Percentiles rank a stretch among this genome's conserved stretches.
Evolutionary conservation across 53 echinoderm and acorn worm species (phyloP).

Genomic region (Hippasteria phrygiana): DNA sequence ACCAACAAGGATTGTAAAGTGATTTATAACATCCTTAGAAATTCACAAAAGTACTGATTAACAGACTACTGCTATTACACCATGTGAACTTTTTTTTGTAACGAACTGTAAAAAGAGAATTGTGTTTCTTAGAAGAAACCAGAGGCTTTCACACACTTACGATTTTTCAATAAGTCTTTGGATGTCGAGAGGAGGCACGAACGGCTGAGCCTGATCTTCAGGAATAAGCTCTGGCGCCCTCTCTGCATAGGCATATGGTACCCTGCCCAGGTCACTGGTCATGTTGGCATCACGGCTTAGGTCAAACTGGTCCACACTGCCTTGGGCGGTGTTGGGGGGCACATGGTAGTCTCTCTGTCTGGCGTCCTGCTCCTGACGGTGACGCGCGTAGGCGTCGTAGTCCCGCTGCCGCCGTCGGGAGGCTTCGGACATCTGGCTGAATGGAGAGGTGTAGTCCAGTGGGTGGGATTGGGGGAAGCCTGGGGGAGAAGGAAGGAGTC

Average conservation of each 20-base stretch:
- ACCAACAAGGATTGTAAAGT: background rate
- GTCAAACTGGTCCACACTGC: slow-evolving; percentile 65
- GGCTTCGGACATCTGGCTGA: slow-evolving; percentile 68
- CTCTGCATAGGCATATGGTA: slow-evolving; percentile 25
- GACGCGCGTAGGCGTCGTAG: slow-evolving; percentile 50
- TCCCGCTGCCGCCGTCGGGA: slow-evolving; percentile 44
- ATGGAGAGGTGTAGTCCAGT: slow-evolving; percentile 66
- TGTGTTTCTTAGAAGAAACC: no score
- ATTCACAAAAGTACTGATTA: no score
- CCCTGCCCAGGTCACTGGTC: background rate
- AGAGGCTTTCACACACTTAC: slow-evolving; percentile 60
- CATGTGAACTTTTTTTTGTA: no score
- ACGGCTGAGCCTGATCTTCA: slow-evolving; percentile 1
- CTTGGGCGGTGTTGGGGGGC: slow-evolving; percentile 90
- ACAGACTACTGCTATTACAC: no score
- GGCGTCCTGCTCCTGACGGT: slow-evolving; percentile 53
- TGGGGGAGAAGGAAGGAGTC: background rate
- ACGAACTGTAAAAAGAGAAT: no score
- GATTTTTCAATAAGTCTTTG: slow-evolving; percentile 82
- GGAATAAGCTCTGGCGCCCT: slow-evolving; percentile 3
- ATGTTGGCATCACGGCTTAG: background rate
- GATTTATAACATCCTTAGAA: background rate
- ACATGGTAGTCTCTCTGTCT: slow-evolving; percentile 75
- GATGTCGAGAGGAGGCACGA: slow-evolving; percentile 86
- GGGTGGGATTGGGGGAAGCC: slow-evolving; percentile 72